Evolutionary conservation across 92 coral and sea anemone species (phyloP).

Genomic region (Epizoanthus ramosus): DNA sequence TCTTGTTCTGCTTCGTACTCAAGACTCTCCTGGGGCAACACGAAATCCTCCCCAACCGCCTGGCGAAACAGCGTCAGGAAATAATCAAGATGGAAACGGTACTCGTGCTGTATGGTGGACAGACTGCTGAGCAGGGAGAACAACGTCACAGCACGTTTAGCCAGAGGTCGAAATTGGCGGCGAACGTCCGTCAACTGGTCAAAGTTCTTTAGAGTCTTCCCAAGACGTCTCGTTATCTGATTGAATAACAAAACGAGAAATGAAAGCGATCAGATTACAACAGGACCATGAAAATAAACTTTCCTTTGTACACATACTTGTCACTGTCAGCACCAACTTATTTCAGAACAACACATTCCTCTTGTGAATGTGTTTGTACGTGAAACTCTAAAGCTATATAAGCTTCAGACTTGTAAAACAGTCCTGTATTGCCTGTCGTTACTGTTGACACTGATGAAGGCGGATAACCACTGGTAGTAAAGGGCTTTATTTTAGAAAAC

Average conservation of each 20-base stretch:
- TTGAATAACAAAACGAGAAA: neutral
- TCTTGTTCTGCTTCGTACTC: conserved; percentile 80
- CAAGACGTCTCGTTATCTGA: conserved; percentile 88
- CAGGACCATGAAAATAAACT: no score
- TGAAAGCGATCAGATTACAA: neutral
- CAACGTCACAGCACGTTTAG: conserved; percentile 87
- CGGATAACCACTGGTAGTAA: no score
- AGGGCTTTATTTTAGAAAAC: no score
- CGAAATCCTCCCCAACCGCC: conserved; percentile 77
- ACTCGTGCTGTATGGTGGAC: conserved; percentile 89
- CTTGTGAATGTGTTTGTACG: no score
- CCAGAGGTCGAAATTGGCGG: conserved; percentile 75
- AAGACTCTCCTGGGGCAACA: conserved; percentile 56
- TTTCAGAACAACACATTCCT: no score
- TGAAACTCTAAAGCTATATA: no score
- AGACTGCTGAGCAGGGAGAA: conserved; percentile 78
- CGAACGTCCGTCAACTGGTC: conserved; percentile 78
- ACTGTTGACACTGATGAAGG: no score
- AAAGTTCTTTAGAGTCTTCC: conserved; percentile 77
- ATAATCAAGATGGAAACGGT: conserved; percentile 90
- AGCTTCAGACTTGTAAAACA: no score
- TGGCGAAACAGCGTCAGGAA: conserved; percentile 81
- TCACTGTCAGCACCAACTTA: no score
- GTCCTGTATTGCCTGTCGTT: no score
- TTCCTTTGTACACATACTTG: no score